Conservation (phyloP, 2,888 invertebrate genomes). For the Drosophila picticornis region DNA sequence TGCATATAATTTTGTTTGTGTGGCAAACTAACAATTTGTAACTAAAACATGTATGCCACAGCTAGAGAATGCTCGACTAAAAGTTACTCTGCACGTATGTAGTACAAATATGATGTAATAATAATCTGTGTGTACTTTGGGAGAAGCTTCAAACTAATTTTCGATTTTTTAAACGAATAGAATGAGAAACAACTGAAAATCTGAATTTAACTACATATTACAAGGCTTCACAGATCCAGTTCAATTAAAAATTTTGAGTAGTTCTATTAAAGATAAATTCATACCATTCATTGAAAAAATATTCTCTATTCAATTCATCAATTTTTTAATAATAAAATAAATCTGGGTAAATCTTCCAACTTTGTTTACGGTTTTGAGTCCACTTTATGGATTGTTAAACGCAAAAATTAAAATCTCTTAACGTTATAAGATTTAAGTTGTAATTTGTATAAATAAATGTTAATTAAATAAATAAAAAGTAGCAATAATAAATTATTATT, state of each 20-base stretch:
- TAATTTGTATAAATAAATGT: background rate
- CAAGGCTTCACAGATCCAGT: background rate
- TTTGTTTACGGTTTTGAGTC: too few relatives aligned
- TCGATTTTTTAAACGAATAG: background rate
- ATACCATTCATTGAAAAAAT: background rate
- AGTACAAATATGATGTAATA: background rate
- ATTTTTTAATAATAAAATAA: background rate
- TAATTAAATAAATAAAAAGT: background rate
- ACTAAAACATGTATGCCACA: background rate
- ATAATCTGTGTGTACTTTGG: background rate
- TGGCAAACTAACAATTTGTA: slow-evolving; percentile 8
- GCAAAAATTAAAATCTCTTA: too few relatives aligned
- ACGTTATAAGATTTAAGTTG: too few relatives aligned
- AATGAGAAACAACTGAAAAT: background rate
- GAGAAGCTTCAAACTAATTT: background rate
- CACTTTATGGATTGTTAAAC: too few relatives aligned
- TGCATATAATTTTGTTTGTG: slow-evolving; percentile 69
- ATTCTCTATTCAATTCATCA: background rate
- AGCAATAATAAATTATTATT: too few relatives aligned
- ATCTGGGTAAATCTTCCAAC: too few relatives aligned
- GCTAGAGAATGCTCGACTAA: background rate
- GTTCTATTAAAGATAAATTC: background rate
- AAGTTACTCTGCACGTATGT: background rate
- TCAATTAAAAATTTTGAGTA: background rate
- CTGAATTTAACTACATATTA: background rate